phyloP scores from a whole-genome alignment of 1,140 invertebrate genomes.

The Samia ricini region DNA sequence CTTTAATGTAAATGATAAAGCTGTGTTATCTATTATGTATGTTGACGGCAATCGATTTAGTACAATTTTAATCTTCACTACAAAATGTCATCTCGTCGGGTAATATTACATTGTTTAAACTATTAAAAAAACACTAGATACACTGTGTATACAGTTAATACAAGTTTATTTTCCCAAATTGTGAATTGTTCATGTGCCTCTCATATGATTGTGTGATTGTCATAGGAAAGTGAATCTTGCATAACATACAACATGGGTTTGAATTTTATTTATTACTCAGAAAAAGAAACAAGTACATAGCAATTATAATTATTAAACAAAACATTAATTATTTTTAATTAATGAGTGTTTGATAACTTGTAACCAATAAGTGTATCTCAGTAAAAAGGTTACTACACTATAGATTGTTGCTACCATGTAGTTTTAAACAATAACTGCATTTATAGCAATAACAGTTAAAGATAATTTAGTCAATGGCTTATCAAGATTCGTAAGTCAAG shows the following conservation, averaged over 20 bases:
- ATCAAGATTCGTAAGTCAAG: not conserved
- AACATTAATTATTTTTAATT: not conserved
- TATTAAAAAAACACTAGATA: not conserved
- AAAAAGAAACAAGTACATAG: not conserved
- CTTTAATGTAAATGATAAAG: slow-evolving; percentile 60
- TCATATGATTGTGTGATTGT: slow-evolving; percentile 14
- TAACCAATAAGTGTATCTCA: not conserved
- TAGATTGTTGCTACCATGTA: too few species aligned
- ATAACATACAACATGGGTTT: not conserved
- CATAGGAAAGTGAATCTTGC: slow-evolving; percentile 10
- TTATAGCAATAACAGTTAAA: too few species aligned
- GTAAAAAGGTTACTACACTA: not conserved
- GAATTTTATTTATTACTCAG: not conserved
- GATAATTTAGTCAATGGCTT: not conserved
- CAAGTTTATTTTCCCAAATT: not conserved
- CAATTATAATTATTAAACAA: too few species aligned
- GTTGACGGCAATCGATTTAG: slow-evolving; percentile 56
- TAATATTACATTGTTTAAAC: slow-evolving; percentile 45
- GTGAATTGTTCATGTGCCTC: slow-evolving; percentile 14
- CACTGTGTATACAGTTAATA: not conserved
- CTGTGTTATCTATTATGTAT: slow-evolving; percentile 64
- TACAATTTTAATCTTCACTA: slow-evolving; percentile 51
- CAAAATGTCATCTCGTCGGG: slow-evolving; percentile 68
- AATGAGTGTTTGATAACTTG: not conserved
- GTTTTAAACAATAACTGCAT: too few species aligned